Evolutionary conservation across 1,140 invertebrate species (phyloP), one percentile per base, ranked within the genome.

Genomic region (Campodea augens): DNA sequence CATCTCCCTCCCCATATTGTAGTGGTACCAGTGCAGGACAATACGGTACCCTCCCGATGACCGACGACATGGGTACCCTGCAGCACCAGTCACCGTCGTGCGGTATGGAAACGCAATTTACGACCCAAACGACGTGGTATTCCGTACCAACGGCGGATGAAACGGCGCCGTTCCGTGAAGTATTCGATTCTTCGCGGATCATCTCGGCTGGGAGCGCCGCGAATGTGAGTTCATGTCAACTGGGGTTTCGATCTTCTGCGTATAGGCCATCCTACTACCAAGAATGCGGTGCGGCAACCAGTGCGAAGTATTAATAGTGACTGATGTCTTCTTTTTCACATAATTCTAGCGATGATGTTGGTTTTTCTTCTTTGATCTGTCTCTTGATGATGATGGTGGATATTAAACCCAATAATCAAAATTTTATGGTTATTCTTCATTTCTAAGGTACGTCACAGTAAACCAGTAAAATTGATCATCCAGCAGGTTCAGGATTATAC

Each of bases 211-310:
- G 38, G 22, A 41, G 42, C 20, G n/a, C 42, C 12, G 20, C 32
- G 2, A 15, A 13, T 5, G 43, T 43, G 18, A 41, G 42, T 5
- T 43, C 40, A n/a, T 48, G 47, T 24, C 47, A 48, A 45, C n/a
- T 48, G 25, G 32, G 42, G 10, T 37, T 48, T 12, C 47, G 47
- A n/a, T 23, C 47, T n/a, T 39, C 47, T 25, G 15, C 15, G 10
- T 20, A 42, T 13, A 44, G 15, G 15, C 47, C 47, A 2, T 15
- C 43, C 20, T 48, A 48, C 20, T 45, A 48, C 15, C 47, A 45
- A 29, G 47, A 48, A 20, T 48, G 32, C 27, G n/a, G 19, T 4
- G 19, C 18, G 15, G 22, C 39, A 20, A 13, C 39, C 18, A 24
- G 13, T n/a, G 39, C 39, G 13, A 41, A 22, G 18, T 41, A 41